phyloP scores from a whole-genome alignment of 2,797 vertebrate genomes.

The Clarias platycephalus region DNA sequence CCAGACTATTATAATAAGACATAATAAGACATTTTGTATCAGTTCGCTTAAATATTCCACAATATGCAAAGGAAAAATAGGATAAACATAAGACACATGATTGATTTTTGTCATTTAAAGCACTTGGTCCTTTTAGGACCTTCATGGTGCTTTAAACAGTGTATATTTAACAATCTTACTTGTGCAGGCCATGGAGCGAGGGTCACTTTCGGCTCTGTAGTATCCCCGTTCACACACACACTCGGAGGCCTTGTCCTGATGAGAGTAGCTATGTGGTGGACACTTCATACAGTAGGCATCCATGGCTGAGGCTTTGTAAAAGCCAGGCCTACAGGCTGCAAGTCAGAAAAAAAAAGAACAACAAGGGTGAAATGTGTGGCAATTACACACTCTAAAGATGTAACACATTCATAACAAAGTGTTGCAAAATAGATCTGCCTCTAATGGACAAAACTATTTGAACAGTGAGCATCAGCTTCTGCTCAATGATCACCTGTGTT shows the following conservation, averaged over 20 bases:
- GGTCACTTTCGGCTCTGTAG: conserved; percentile 76
- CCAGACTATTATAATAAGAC: not conserved
- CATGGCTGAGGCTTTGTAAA: conserved; percentile 80
- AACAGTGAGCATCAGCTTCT: conserved; percentile 31
- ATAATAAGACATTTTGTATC: not conserved
- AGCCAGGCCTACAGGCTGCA: conserved; percentile 76
- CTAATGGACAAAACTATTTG: conserved; percentile 9
- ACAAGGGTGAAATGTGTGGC: not conserved
- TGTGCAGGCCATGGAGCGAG: conserved; percentile 80
- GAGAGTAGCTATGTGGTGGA: conserved; percentile 81
- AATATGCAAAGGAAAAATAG: not conserved
- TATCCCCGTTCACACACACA: conserved; percentile 79
- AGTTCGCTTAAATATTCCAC: not conserved
- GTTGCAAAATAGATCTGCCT: not conserved
- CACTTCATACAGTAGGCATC: conserved; percentile 81
- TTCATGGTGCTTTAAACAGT: not conserved
- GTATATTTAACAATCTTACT: conserved; percentile 68
- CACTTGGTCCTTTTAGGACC: not conserved
- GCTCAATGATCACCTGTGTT: not conserved
- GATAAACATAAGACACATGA: not conserved
- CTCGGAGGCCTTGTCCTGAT: conserved; percentile 74
- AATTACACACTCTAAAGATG: not conserved
- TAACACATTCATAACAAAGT: not conserved
- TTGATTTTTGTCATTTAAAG: not conserved
- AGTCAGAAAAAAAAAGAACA: not conserved